Percentiles rank a stretch among this genome's conserved stretches.
Conservation (phyloP, 2,888 invertebrate species). For the Cynaeus angustus region DNA sequence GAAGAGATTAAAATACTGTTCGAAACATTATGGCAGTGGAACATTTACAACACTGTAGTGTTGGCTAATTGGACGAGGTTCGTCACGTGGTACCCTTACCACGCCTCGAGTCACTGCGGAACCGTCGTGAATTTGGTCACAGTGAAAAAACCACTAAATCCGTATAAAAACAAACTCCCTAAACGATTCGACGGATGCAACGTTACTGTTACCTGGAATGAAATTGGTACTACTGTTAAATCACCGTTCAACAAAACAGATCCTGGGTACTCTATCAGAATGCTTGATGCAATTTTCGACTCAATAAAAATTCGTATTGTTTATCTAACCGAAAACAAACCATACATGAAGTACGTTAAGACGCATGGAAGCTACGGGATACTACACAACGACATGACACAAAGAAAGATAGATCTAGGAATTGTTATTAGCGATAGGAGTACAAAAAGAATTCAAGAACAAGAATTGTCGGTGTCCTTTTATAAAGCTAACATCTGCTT, state of each 20-base stretch:
- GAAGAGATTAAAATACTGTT: not conserved
- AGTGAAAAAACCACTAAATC: slow-evolving; percentile 2
- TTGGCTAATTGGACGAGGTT: slow-evolving; percentile 20
- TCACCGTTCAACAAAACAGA: slow-evolving; percentile 21
- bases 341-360: not conserved
- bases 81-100: slow-evolving; percentile 40
- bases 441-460: not conserved
- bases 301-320: not conserved
- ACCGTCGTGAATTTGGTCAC: slow-evolving; percentile 3
- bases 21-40: slow-evolving; percentile 21
- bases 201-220: slow-evolving; percentile 13
- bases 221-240: slow-evolving; percentile 4
- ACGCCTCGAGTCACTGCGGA: slow-evolving; percentile 7
- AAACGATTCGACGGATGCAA: slow-evolving; percentile 10
- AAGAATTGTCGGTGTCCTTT: not conserved
- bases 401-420: not conserved
- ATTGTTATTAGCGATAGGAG: too few species aligned
- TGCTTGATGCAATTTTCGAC: slow-evolving; percentile 8
- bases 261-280: slow-evolving; percentile 26
- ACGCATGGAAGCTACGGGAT: not conserved
- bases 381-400: not conserved
- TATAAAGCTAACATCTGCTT: not conserved
- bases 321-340: not conserved
- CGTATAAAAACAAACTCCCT: slow-evolving; percentile 30
- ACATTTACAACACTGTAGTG: slow-evolving; percentile 24